These are phyloP conservation scores for Rapana venosa DNA, from an alignment of 2,888 invertebrate genomes.

Conservation along the genomic window DNA sequence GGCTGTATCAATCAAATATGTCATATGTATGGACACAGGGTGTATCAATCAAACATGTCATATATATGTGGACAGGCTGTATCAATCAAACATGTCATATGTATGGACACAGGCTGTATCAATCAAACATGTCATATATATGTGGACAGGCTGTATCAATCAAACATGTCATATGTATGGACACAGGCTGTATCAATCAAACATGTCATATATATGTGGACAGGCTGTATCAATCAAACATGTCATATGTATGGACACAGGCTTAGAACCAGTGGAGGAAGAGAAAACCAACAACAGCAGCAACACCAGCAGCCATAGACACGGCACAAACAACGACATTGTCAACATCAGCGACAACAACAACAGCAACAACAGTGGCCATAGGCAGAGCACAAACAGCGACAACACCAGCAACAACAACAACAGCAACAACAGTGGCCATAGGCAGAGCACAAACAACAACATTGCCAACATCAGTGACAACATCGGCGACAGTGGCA, in stretches of 20 bases:
- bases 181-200: too few relatives aligned
- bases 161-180: too few relatives aligned
- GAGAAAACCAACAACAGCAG: slow-evolving; percentile 13
- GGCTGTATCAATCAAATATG: too few relatives aligned
- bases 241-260: neutral
- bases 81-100: too few relatives aligned
- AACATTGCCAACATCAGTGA: neutral
- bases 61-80: too few relatives aligned
- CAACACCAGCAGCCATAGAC: neutral
- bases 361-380: neutral
- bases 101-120: too few relatives aligned
- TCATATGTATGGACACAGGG: too few relatives aligned
- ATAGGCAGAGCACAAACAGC: neutral
- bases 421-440: neutral
- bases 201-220: neutral
- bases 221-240: neutral
- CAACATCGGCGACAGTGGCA: neutral
- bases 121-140: too few relatives aligned
- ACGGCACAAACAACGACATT: neutral
- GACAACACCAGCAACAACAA: slow-evolving; percentile 8
- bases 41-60: too few relatives aligned
- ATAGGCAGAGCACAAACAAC: neutral
- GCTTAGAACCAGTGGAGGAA: slow-evolving; percentile 20
- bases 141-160: too few relatives aligned
- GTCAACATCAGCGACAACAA: neutral